Evolutionary conservation across 2,888 invertebrate species (phyloP), one percentile per base, ranked within the genome.

Genomic region (Selenia dentaria): DNA sequence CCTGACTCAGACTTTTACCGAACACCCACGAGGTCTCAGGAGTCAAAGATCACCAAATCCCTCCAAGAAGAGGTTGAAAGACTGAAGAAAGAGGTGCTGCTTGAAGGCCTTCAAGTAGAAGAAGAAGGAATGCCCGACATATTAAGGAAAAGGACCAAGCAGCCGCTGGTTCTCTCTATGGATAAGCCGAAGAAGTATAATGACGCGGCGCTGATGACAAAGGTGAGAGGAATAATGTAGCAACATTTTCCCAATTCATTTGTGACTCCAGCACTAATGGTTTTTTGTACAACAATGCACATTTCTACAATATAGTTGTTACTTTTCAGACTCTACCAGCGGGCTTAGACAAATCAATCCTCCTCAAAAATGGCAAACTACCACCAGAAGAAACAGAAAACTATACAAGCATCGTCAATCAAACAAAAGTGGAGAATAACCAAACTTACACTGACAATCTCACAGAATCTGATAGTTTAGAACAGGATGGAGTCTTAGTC

Each of bases 91-190:
- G 96, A 96, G 78, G 95, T 96, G 4, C 92, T 96, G 39, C 89
- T 94, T 42, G 96, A 96, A 79, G 96, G 96, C 0, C 85, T 96
- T 9, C 96, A 96, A 77, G 95, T 96, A 3, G 96, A 96, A 84
- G 96, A 96, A 70, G 96, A 96, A 75, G 96, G 96, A 2, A 87
- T 96, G 3, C 94, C 95, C 9, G 95, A 95, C 84, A 92, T 94
- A 46, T 81, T 95, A 49, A 91, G 94, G 50, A 94, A 94, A 69
- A 94, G 94, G 75, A 94, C 94, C 0, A 95, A 95, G 68, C 93
- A 94, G 51, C 92, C 93, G n/a, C 66, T 81, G 35, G 79, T 74
- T 6, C 60, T 87, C 41, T 79, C 79, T n/a, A 87, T 83, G 58
- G 90, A 86, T 22, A 90, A 87, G 57, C 85, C 79, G 12, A 91